A percentile compares a stretch with the other conserved stretches of the same genome.
Evolutionary conservation across 35 echinoderm and acorn worm species (phyloP).

Genomic region (Stichopus chloronotus): DNA sequence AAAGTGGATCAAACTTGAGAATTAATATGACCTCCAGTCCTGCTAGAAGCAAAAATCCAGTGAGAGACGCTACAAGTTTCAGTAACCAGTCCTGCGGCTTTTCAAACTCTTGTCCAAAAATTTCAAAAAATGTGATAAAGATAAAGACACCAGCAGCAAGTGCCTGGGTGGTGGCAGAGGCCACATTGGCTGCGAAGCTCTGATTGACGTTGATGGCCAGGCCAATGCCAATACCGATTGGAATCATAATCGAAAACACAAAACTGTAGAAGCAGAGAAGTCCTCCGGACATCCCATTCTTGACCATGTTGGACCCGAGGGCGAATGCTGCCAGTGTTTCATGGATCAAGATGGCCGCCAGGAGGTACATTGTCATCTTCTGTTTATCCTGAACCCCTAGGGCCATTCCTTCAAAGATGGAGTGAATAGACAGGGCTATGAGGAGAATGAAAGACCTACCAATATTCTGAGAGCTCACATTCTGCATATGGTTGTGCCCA

Average conservation of each 20-base stretch:
- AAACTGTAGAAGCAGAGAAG: conserved; percentile 65
- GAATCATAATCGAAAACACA: conserved; percentile 88
- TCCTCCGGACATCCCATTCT: conserved; percentile 53
- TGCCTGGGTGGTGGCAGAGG: conserved; percentile 83
- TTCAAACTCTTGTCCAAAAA: conserved; percentile 95
- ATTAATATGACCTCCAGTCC: conserved; percentile 64
- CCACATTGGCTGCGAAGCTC: conserved; percentile 54
- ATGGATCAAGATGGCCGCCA: conserved; percentile 85
- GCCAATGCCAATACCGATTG: conserved; percentile 78
- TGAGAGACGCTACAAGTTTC: conserved; percentile 68
- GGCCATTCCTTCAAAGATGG: conserved; percentile 97
- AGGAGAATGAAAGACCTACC: conserved; percentile 82
- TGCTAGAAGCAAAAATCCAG: conserved; percentile 77
- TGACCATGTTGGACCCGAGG: conserved; percentile 79
- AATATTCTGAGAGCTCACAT: conserved; percentile 46
- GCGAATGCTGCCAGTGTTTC: conserved; percentile 96
- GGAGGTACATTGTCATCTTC: conserved; percentile 68
- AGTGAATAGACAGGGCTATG: conserved; percentile 88
- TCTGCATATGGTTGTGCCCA: conserved; percentile 85
- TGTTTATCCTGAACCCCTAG: conserved; percentile 83
- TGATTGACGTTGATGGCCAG: conserved; percentile 60
- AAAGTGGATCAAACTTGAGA: neutral
- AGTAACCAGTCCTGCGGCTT: conserved; percentile 65
- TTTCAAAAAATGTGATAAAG: conserved; percentile 98
- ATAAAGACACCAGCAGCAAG: conserved; percentile 96